phyloP scores from a whole-genome alignment of 2,113 vertebrate species.

The Verasper variegatus region DNA sequence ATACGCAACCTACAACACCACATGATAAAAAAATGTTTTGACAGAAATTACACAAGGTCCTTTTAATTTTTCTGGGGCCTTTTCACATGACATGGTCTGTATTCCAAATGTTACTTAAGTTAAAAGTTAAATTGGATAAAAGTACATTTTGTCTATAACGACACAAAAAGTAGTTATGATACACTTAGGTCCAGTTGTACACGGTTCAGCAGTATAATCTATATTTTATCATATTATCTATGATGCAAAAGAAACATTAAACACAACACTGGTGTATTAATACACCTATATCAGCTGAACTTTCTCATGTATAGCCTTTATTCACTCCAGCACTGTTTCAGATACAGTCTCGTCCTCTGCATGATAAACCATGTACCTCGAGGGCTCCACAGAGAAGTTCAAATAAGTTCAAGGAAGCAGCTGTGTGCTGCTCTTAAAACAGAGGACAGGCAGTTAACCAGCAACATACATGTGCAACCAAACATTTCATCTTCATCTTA shows the following conservation, averaged over 20 bases:
- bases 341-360: no score
- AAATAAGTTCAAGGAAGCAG: no score
- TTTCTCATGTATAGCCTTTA: no score
- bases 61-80: neutral
- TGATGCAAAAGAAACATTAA: neutral
- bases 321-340: no score
- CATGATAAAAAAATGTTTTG: neutral
- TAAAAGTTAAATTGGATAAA: neutral
- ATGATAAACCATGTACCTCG: no score
- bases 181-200: neutral
- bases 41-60: neutral
- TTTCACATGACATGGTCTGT: neutral
- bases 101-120: no score
- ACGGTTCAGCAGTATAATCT: neutral
- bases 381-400: no score
- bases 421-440: no score
- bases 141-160: neutral
- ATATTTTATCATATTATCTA: neutral
- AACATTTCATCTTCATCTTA: no score
- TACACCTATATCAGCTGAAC: neutral
- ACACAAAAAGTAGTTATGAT: neutral
- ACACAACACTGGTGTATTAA: neutral
- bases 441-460: no score
- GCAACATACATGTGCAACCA: no score
- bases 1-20: neutral